Conservation (phyloP, 2,797 vertebrate species). For the Sebastes oblongus region DNA sequence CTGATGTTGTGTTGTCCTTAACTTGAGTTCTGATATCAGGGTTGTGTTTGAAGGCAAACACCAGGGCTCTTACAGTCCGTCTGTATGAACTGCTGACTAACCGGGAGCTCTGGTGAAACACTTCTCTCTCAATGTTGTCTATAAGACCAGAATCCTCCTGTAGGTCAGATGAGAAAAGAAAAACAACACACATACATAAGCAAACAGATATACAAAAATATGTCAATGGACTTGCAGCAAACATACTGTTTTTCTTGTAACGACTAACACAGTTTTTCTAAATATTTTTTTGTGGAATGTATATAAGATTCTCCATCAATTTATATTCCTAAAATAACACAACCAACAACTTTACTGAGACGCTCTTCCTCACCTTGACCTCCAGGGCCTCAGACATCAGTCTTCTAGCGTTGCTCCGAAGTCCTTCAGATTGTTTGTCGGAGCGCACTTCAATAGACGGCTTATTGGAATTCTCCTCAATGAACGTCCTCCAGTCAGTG, state of each 20-base stretch:
- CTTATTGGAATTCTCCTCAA: constrained; percentile 88
- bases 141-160: constrained; percentile 91
- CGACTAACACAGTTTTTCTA: background rate
- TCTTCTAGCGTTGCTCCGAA: constrained; percentile 88
- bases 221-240: background rate
- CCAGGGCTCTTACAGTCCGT: constrained; percentile 88
- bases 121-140: constrained; percentile 95
- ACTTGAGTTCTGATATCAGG: constrained; percentile 86
- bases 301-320: background rate
- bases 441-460: constrained; percentile 92
- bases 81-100: constrained; percentile 89
- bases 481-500: constrained; percentile 88
- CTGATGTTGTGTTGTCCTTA: constrained; percentile 81
- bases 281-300: background rate
- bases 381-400: constrained; percentile 88
- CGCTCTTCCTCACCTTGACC: constrained; percentile 83
- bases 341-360: background rate
- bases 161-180: constrained; percentile 3
- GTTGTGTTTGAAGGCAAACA: constrained; percentile 94
- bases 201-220: background rate
- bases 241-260: background rate
- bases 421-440: constrained; percentile 88
- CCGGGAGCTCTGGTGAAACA: constrained; percentile 92
- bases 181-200: background rate
- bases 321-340: background rate